These are phyloP conservation scores for Micromesistius poutassou DNA, from an alignment of 2,797 vertebrate genomes.

Conservation along the genomic window DNA sequence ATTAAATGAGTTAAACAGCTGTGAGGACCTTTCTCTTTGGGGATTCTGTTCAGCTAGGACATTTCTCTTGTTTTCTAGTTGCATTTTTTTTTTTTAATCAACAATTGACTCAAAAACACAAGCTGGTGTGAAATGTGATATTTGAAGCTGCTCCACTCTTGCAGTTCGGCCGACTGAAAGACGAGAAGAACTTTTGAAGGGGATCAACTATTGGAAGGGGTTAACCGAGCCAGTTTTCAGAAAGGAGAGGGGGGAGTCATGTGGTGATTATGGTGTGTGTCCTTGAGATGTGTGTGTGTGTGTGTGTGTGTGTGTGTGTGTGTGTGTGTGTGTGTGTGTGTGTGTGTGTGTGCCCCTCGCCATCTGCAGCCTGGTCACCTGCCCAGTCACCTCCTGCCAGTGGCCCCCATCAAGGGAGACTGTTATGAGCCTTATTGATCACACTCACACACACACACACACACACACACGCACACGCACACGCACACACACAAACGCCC, in stretches of 20 bases:
- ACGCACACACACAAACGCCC: neutral
- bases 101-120: too few species aligned
- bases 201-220: too few species aligned
- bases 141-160: conserved; percentile 5
- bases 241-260: conserved; percentile 35
- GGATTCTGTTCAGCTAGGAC: conserved; percentile 35
- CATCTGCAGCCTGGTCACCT: conserved; percentile 67
- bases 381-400: conserved; percentile 52
- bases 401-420: conserved; percentile 53
- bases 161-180: too few species aligned
- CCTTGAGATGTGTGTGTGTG: too few species aligned
- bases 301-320: conserved; percentile 23
- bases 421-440: conserved; percentile 46
- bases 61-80: conserved; percentile 8
- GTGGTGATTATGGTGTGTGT: conserved; percentile 50
- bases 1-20: conserved; percentile 63
- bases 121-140: neutral
- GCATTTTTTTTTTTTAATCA: too few species aligned
- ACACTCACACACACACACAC: conserved; percentile 8
- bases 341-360: conserved; percentile 34
- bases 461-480: conserved; percentile 11
- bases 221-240: too few species aligned
- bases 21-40: conserved; percentile 39
- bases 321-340: conserved; percentile 15
- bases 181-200: too few species aligned